Conservation (phyloP, 2,797 vertebrate genomes). For the Tolypeutes matacus region DNA sequence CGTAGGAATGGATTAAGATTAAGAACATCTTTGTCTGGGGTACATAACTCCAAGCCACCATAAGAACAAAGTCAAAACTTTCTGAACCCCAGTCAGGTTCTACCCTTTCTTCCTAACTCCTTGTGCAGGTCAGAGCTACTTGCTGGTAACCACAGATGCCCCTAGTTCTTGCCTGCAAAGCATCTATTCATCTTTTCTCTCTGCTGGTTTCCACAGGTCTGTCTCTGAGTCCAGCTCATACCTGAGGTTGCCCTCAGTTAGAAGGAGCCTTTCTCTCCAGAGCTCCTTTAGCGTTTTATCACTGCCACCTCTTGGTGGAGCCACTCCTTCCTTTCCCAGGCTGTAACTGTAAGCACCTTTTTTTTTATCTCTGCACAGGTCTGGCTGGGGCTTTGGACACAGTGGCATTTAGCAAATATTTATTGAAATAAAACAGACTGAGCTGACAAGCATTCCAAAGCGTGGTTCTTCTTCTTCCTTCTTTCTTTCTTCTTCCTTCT, state of each 20-base stretch:
- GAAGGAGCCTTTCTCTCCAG: neutral
- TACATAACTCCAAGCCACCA: no score
- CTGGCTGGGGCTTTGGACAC: neutral
- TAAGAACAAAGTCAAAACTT: neutral
- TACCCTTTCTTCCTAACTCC: neutral
- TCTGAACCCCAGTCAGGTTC: neutral
- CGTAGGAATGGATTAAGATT: no score
- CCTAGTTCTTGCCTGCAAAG: fast-evolving
- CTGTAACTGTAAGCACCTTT: neutral
- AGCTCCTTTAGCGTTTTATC: neutral
- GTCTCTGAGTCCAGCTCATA: neutral
- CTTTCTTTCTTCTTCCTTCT: no score
- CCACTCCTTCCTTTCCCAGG: neutral
- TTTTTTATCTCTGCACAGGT: neutral
- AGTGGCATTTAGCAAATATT: constrained; percentile 13
- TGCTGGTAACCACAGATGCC: neutral
- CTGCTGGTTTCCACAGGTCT: neutral
- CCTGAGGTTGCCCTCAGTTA: neutral
- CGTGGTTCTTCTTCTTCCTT: neutral
- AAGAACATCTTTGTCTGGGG: no score
- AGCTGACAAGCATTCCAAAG: constrained; percentile 6
- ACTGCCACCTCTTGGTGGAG: neutral
- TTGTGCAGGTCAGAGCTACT: neutral
- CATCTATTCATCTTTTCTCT: neutral
- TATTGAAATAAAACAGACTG: constrained; percentile 35